Evolutionary conservation across 2,113 vertebrate genomes (phyloP), one percentile per base, ranked within the genome.

Genomic region (Mormoops blainvillei): DNA sequence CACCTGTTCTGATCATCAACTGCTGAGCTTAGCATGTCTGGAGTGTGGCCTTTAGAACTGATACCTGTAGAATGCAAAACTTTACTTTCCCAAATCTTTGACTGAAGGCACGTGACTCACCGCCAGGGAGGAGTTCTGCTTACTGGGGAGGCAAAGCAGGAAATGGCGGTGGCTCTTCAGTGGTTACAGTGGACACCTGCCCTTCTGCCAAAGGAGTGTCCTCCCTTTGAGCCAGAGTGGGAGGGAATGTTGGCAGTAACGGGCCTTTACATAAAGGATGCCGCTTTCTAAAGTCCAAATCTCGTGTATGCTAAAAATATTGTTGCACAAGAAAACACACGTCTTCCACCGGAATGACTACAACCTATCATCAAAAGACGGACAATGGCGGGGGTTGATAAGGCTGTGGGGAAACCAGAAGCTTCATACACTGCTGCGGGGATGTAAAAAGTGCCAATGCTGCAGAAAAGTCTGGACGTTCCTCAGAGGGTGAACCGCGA

Each of bases 81-180:
- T 58, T 50, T 36, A 38, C 63, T 12, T n/a, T 84, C 67, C 43
- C 15, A 45, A 36, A 67, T 48, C 45, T 89, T 76, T 80, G n/a
- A 15, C 63, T 9, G 43, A 87, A n/a, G 28, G 12, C 1, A 1
- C 7, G 13, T 5, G 19, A 48, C 83, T 87, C 61, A 5, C 36
- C 7, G 2, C 16, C 73, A 33, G 18, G 15, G 33, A 83, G 9
- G 33, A 87, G 1, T 50, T 24, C 61, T n/a, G 38, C 52, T 74
- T 65, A 38, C 1, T 38, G 18, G 71, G 14, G 67, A 76, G 31
- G 28, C 93, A 65, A 24, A 56, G 15, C 16, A 26, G n/a, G 36
- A 56, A 18, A n/a, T 0, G 0, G 18, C 13, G 22, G 41, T 56
- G 77, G 65, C 20, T 54, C 7, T 1, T 5, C 20, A 20, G 0